These are phyloP conservation scores for Melinaea menophilus DNA, from an alignment of 2,888 invertebrate species.

Conservation along the genomic window DNA sequence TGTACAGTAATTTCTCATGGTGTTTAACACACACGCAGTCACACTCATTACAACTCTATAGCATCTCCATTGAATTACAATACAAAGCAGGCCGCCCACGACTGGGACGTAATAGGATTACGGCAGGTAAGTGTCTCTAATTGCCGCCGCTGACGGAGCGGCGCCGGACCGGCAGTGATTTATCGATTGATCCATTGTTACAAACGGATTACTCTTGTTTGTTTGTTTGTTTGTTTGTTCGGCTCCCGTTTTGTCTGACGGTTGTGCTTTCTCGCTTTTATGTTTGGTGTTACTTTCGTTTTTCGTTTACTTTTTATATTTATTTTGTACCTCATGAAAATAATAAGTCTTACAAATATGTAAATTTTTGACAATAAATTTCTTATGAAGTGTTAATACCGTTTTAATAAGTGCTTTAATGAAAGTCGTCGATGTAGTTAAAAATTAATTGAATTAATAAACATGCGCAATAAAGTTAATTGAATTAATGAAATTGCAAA, in stretches of 20 bases:
- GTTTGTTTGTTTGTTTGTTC: slow-evolving; percentile 59
- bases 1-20: background rate
- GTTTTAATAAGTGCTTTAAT: too few species aligned
- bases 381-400: too few species aligned
- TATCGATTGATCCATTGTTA: slow-evolving; percentile 68
- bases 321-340: too few species aligned
- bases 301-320: too few species aligned
- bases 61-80: slow-evolving; percentile 12
- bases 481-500: background rate
- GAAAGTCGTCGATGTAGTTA: too few species aligned
- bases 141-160: slow-evolving; percentile 68
- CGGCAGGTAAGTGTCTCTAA: slow-evolving; percentile 74
- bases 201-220: slow-evolving; percentile 65
- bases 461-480: background rate
- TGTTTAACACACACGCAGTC: background rate
- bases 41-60: background rate
- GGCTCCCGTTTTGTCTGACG: slow-evolving; percentile 48
- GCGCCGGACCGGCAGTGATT: slow-evolving; percentile 73
- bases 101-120: slow-evolving; percentile 65
- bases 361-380: too few species aligned
- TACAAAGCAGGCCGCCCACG: slow-evolving; percentile 39
- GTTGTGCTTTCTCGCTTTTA: slow-evolving; percentile 15
- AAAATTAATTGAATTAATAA: too few species aligned
- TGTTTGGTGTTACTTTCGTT: slow-evolving; percentile 11
- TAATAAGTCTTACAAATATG: too few species aligned